These are phyloP conservation scores for Heliconius hortense DNA, from an alignment of 2,888 invertebrate genomes.

Conservation along the genomic window DNA sequence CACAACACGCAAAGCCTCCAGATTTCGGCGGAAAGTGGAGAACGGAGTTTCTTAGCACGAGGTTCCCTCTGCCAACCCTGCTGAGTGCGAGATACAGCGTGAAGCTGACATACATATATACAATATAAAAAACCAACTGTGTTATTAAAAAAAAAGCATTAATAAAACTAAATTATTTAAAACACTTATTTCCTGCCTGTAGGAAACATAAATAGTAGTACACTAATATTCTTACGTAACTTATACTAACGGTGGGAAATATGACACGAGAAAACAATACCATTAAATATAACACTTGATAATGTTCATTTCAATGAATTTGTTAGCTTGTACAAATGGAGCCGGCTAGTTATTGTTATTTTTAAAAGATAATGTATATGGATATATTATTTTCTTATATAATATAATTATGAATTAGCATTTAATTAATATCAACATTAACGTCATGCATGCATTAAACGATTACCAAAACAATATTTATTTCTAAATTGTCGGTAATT, in stretches of 20 bases:
- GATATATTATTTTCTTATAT: no score
- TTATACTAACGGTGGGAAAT: slow-evolving; percentile 31
- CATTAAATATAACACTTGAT: slow-evolving; percentile 48
- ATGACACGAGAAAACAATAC: slow-evolving; percentile 48
- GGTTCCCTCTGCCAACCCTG: no score
- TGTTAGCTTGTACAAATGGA: background rate
- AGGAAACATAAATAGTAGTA: background rate
- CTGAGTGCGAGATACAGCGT: no score
- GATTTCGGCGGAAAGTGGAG: no score
- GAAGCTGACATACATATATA: no score
- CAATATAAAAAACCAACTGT: background rate
- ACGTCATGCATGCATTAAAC: no score
- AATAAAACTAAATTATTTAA: slow-evolving; percentile 14
- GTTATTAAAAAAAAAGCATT: background rate
- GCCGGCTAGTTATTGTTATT: background rate
- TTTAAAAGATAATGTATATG: background rate
- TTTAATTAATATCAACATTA: no score
- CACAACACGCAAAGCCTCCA: no score
- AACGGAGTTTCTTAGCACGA: no score
- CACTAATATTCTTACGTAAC: background rate
- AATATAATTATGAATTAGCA: no score
- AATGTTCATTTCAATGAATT: background rate
- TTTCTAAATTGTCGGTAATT: background rate
- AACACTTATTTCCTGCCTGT: slow-evolving; percentile 10
- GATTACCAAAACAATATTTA: no score